Percentiles rank a stretch among this genome's conserved stretches.
These are phyloP conservation scores for Bos javanicus DNA, from an alignment of 2,113 vertebrate genomes.

Conservation along the genomic window DNA sequence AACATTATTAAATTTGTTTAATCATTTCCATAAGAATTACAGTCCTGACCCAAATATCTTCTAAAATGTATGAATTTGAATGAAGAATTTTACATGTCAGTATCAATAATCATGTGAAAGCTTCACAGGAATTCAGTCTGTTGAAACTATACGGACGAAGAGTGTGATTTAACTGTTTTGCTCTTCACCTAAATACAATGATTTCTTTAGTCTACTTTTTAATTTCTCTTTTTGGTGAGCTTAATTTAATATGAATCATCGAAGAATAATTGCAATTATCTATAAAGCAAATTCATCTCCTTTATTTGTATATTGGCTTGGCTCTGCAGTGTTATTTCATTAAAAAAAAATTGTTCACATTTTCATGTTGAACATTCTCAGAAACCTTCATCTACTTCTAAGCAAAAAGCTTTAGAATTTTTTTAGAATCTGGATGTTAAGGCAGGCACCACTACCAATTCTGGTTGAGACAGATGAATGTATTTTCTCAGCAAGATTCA, in stretches of 20 bases:
- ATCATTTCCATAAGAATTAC: conserved; percentile 29
- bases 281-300: neutral
- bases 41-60: neutral
- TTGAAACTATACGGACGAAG: neutral
- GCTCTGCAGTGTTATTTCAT: neutral
- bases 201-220: neutral
- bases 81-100: accelerated
- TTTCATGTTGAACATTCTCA: neutral
- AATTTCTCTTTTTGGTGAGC: neutral
- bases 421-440: conserved; percentile 14
- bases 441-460: neutral
- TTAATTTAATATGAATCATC: neutral
- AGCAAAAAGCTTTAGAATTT: neutral
- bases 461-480: conserved; percentile 29
- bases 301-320: neutral
- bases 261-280: neutral
- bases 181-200: neutral
- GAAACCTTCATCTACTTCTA: conserved; percentile 3
- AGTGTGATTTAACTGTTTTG: neutral
- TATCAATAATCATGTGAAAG: neutral
- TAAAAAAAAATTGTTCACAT: neutral
- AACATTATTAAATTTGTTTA: neutral
- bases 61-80: neutral
- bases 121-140: neutral
- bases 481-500: conserved; percentile 50